These are phyloP conservation scores for Antennarius striatus DNA, from an alignment of 2,113 vertebrate genomes.

Conservation along the genomic window DNA sequence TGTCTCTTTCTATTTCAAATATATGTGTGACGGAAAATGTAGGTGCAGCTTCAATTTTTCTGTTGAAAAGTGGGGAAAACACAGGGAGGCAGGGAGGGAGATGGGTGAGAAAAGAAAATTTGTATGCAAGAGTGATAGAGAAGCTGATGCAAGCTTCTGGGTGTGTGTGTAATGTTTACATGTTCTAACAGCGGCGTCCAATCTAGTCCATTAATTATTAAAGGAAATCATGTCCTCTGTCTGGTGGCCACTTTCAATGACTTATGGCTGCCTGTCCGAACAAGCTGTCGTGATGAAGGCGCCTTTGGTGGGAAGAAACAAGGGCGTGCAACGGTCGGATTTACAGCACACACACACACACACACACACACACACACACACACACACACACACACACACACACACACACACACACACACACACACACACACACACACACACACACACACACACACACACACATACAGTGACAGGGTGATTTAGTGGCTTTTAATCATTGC, in stretches of 20 bases:
- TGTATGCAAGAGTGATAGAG: conserved; percentile 37
- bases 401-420: conserved; percentile 3
- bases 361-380: conserved; percentile 7
- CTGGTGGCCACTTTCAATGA: conserved; percentile 46
- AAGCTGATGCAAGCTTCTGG: conserved; percentile 25
- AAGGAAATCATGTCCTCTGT: conserved; percentile 60
- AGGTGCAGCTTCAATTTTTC: conserved; percentile 8
- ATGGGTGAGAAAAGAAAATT: background rate
- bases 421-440: conserved; percentile 1
- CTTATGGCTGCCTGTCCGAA: conserved; percentile 43
- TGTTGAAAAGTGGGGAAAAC: background rate
- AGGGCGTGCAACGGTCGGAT: conserved; percentile 21
- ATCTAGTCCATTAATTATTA: conserved; percentile 54
- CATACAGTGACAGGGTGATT: conserved; percentile 50
- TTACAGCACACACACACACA: conserved; percentile 4
- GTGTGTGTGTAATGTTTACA: conserved; percentile 34
- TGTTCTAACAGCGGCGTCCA: conserved; percentile 44
- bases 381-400: background rate
- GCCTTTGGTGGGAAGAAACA: conserved; percentile 16
- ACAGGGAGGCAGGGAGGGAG: background rate
- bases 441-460: background rate
- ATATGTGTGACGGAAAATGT: conserved; percentile 1
- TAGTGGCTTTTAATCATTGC: conserved; percentile 63
- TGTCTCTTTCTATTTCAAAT: conserved; percentile 22
- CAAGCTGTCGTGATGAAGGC: conserved; percentile 38